These are phyloP conservation scores for Barypeithes pellucidus DNA, from an alignment of 2,888 invertebrate species.

Conservation along the genomic window DNA sequence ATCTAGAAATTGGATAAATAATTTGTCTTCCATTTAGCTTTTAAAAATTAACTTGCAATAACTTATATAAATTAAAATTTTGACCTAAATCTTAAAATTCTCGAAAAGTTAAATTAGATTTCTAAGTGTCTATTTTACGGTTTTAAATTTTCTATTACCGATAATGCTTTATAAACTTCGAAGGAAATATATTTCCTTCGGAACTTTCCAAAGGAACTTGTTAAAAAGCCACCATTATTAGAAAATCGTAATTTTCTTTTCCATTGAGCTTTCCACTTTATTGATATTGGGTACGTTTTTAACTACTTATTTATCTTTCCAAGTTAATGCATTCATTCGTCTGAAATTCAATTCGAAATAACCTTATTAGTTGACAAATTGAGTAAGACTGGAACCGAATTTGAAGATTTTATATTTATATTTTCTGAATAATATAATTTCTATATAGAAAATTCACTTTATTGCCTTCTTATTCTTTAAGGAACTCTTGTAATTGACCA, in stretches of 20 bases:
- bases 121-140: conserved; percentile 21
- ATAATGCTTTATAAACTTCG: conserved; percentile 47
- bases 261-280: conserved; percentile 46
- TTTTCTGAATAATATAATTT: too few relatives aligned
- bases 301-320: conserved; percentile 52
- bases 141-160: conserved; percentile 50
- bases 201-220: conserved; percentile 44
- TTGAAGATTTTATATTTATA: too few relatives aligned
- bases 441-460: too few relatives aligned
- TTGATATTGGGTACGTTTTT: conserved; percentile 46
- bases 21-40: too few relatives aligned
- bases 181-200: conserved; percentile 48
- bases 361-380: too few relatives aligned
- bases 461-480: too few relatives aligned
- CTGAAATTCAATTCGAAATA: conserved; percentile 9
- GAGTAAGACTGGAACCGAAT: too few relatives aligned
- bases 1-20: too few relatives aligned
- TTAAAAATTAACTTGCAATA: not conserved
- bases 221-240: conserved; percentile 52
- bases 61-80: conserved; percentile 2
- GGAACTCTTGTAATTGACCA: too few relatives aligned
- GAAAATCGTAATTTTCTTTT: conserved; percentile 51
- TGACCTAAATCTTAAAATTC: not conserved
- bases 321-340: conserved; percentile 36
- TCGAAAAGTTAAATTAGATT: conserved; percentile 12